Conservation (phyloP, 1,140 invertebrate genomes). For the Danaus melanippus region DNA sequence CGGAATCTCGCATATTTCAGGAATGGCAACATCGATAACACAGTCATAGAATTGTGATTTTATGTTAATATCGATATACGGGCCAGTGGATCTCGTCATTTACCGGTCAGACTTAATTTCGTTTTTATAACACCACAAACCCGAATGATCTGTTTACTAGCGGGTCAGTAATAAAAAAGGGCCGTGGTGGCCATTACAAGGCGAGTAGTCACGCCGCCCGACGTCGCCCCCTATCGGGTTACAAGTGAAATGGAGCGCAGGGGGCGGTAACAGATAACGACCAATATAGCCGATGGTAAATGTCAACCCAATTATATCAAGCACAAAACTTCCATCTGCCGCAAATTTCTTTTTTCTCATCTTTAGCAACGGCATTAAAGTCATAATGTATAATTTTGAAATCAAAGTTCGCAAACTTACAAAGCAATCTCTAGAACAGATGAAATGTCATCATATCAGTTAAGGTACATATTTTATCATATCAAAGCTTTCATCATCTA, state of each 20-base stretch:
- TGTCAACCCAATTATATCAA: constrained; percentile 55
- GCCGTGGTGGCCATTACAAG: constrained; percentile 65
- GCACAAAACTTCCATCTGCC: constrained; percentile 19
- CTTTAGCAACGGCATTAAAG: constrained; percentile 6
- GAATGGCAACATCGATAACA: too few relatives aligned
- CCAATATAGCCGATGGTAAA: constrained; percentile 60
- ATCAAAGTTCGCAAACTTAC: background rate
- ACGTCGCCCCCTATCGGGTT: constrained; percentile 68
- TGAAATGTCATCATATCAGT: constrained; percentile 40
- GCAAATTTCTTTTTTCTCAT: constrained; percentile 6
- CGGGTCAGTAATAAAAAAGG: constrained; percentile 70
- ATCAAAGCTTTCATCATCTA: constrained; percentile 61
- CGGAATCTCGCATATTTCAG: background rate
- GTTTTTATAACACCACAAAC: constrained; percentile 71
- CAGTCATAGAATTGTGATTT: constrained; percentile 30
- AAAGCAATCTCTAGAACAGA: constrained; percentile 17
- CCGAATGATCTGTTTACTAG: constrained; percentile 72
- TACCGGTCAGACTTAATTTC: constrained; percentile 65
- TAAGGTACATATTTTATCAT: constrained; percentile 58
- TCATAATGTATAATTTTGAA: constrained; percentile 1
- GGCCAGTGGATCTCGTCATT: constrained; percentile 53
- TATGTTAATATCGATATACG: constrained; percentile 47
- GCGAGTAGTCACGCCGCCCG: constrained; percentile 52
- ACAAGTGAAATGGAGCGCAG: constrained; percentile 66
- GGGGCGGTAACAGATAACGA: constrained; percentile 67